Evolutionary conservation across 2,113 vertebrate genomes (phyloP), one percentile per base, ranked within the genome.

Genomic region (Vanacampus margaritifer): DNA sequence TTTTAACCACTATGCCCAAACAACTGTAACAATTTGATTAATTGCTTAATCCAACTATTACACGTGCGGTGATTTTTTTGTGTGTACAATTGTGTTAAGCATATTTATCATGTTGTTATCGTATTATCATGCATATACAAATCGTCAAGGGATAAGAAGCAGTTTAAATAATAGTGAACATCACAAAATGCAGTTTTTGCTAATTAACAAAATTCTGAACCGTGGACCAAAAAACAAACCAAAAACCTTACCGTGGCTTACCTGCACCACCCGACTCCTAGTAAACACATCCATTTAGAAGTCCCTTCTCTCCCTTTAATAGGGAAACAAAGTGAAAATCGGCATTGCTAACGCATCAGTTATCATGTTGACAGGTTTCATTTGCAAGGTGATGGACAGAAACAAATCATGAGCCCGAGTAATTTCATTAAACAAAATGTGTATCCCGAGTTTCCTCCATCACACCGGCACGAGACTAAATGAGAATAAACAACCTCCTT

Each of bases 341-440:
- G 14, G 46, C 2, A 66, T 70, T 79, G 74, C 72, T 72, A 67
- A 84, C 76, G 2, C 82, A 70, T 83, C 61, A 63, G 17, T 81
- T 87, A 76, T 78, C 3, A 0, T 17, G 26, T 78, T 71, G 79
- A 79, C 76, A 75, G 74, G 77, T 77, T 83, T 80, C 72, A 66
- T 75, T 62, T 64, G 68, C 64, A 17, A 45, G 71, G 66, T 79
- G 82, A 83, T 69, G 63, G 71, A 73, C 72, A 17, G 16, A 76
- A 63, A 79, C 76, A 86, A 86, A 86, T 83, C 79, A 87, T 51
- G 36, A 2, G 69, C 86, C 79, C 71, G 23, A 0, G 82, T 87
- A 87, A 86, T 84, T 88, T 86, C 86, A 86, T 90, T 90, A 88
- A 87, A 79, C 59, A 5, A 78, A 88, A 86, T 86, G 84, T 82